These are phyloP conservation scores for Lota lota DNA, from an alignment of 2,113 vertebrate species.

Conservation along the genomic window DNA sequence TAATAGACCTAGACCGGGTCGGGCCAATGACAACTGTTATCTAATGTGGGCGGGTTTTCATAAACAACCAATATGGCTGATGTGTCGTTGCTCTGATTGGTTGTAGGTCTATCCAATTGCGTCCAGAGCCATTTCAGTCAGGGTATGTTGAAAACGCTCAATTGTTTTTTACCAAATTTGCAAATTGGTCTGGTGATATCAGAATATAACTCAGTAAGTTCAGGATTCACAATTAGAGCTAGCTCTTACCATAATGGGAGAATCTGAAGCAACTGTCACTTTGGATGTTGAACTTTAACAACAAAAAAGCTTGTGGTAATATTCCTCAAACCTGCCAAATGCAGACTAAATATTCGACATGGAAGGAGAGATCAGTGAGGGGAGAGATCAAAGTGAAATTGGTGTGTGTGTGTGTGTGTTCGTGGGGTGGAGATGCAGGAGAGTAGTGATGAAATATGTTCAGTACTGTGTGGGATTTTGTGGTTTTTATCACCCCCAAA, in stretches of 20 bases:
- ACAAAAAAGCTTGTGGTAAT: slow-evolving; percentile 61
- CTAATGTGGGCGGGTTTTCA: too few relatives aligned
- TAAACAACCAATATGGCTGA: too few relatives aligned
- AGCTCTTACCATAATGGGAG: slow-evolving; percentile 20
- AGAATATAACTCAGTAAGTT: slow-evolving; percentile 35
- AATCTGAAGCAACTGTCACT: slow-evolving; percentile 30
- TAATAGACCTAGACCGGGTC: too few relatives aligned
- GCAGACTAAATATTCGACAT: slow-evolving; percentile 76
- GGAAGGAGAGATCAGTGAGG: slow-evolving; percentile 69
- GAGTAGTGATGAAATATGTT: slow-evolving; percentile 65
- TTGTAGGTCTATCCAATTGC: too few relatives aligned
- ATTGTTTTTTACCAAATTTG: too few relatives aligned
- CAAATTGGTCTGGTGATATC: too few relatives aligned
- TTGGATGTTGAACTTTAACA: slow-evolving; percentile 40
- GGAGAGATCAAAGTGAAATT: slow-evolving; percentile 61
- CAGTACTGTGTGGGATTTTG: slow-evolving; percentile 30
- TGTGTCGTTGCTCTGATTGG: too few relatives aligned
- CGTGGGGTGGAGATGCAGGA: slow-evolving; percentile 23
- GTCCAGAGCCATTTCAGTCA: too few relatives aligned
- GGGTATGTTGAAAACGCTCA: too few relatives aligned
- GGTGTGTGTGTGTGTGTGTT: slow-evolving; percentile 15
- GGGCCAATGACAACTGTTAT: too few relatives aligned
- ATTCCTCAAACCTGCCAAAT: slow-evolving; percentile 71
- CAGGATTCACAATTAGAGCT: slow-evolving; percentile 11
- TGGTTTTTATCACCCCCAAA: slow-evolving; percentile 61